phyloP scores from a whole-genome alignment of 2,797 vertebrate species.

The Sebastolobus alascanus region DNA sequence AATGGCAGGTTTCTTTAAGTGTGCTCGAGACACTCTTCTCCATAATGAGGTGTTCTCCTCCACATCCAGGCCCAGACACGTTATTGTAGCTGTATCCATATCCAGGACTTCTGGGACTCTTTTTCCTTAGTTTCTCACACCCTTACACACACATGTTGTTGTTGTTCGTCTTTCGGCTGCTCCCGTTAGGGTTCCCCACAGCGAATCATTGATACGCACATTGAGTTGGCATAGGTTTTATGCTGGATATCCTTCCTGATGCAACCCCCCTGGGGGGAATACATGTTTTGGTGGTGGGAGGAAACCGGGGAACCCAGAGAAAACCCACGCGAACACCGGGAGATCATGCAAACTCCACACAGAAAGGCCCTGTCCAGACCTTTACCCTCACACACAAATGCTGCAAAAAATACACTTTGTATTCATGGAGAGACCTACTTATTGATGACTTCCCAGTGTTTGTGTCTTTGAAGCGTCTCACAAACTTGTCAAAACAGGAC shows the following conservation, averaged over 20 bases:
- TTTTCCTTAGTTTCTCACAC: not conserved
- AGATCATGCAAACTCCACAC: too few relatives aligned
- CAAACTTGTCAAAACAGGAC: slow-evolving; percentile 34
- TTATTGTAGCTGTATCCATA: not conserved
- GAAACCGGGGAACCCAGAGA: too few relatives aligned
- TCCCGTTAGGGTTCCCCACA: too few relatives aligned
- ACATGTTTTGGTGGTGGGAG: too few relatives aligned
- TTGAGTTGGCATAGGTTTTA: too few relatives aligned
- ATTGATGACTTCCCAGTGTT: slow-evolving; percentile 16
- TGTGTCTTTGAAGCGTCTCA: slow-evolving; percentile 31
- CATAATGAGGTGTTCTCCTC: not conserved
- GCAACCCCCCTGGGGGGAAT: too few relatives aligned
- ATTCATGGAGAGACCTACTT: slow-evolving; percentile 9
- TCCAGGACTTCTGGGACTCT: not conserved
- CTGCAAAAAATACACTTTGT: not conserved
- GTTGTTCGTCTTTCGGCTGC: too few relatives aligned
- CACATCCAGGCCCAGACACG: not conserved
- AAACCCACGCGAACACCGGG: too few relatives aligned
- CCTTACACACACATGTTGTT: not conserved
- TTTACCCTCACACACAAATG: not conserved
- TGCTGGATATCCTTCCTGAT: too few relatives aligned
- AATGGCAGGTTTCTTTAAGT: not conserved
- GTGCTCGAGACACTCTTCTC: not conserved
- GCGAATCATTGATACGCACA: too few relatives aligned
- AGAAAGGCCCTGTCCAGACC: too few relatives aligned